Base-by-base conservation (phyloP, 2,797 vertebrate genomes). In the Manis javanica region DNA sequence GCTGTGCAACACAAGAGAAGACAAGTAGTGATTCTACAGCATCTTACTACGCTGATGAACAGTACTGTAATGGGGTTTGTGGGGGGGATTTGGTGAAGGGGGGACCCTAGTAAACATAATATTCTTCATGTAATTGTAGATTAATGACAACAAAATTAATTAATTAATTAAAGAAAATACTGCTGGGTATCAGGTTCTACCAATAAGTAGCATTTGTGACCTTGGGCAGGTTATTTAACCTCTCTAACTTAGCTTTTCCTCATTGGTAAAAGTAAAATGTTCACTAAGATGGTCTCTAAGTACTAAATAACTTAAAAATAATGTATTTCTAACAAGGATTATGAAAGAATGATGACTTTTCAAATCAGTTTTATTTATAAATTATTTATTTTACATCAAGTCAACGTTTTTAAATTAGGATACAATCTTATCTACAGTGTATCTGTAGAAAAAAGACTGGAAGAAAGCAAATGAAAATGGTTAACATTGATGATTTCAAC, bases 251-350 rank as follows among this genome's bases (percentile, higher is more conserved):
- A 84, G 34, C 19, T 88, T 75, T 92, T 66, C 42, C 37, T 81
- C 42, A 68, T 3, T 82, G 66, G n/a, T 81, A 91, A 86, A 85
- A 63, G 29, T 61, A 86, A 91, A 72, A 29, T 46, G 31, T 29
- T 81, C 81, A 61, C 61, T 90, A 94, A 71, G 46, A 87, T 57
- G n/a, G 49, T 87, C 11, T 66, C 59, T 91, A 74, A 72, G 66
- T 55, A 34, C 57, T 72, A 12, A 14, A 21, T 57, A 63, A 57
- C 83, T 72, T 86, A 1, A 87, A 87, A 81, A 87, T 49, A 79
- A 19, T 90, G n/a, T 51, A 34, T 87, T 87, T 31, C 14, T 79
- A 87, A 68, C 3, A 34, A 88, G 59, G n/a, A 90, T 34, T 74
- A 85, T 51, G 91, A 57, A 21, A 34, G 69, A 87, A 71, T 66